Percentiles rank a stretch among this genome's conserved stretches.
Evolutionary conservation across 1,140 invertebrate species (phyloP).

Genomic region (Ceratosolen solmsi): DNA sequence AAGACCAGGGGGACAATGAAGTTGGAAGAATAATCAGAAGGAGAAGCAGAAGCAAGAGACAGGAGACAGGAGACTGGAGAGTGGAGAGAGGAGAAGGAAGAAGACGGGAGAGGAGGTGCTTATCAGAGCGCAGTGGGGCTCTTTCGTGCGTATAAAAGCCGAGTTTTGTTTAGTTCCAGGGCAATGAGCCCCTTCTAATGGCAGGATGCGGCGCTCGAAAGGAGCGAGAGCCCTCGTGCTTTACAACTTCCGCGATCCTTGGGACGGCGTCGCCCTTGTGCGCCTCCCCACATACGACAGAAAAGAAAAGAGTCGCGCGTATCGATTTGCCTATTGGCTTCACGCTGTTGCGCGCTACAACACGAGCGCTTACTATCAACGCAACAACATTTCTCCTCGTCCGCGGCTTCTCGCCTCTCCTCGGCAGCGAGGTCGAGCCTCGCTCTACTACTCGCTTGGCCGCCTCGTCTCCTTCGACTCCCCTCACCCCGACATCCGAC

Average conservation of each 20-base stretch:
- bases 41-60: too few species aligned
- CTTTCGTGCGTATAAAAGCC: constrained; percentile 24
- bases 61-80: too few species aligned
- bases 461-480: not conserved
- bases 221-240: not conserved
- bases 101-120: not conserved
- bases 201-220: constrained; percentile 27
- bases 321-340: constrained; percentile 43
- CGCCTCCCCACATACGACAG: not conserved
- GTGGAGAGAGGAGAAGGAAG: not conserved
- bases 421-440: not conserved
- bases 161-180: constrained; percentile 36
- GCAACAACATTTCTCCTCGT: not conserved
- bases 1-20: not conserved
- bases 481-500: not conserved
- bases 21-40: too few species aligned
- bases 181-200: constrained; percentile 43
- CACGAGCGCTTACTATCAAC: not conserved
- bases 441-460: too few species aligned
- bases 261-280: not conserved
- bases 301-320: not conserved
- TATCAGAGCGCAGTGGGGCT: constrained; percentile 26
- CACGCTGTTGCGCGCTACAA: constrained; percentile 9
- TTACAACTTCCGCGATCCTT: constrained; percentile 43
- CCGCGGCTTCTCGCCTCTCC: not conserved